These are phyloP conservation scores for Serranus cabrilla DNA, from an alignment of 2,797 vertebrate genomes.

Conservation along the genomic window DNA sequence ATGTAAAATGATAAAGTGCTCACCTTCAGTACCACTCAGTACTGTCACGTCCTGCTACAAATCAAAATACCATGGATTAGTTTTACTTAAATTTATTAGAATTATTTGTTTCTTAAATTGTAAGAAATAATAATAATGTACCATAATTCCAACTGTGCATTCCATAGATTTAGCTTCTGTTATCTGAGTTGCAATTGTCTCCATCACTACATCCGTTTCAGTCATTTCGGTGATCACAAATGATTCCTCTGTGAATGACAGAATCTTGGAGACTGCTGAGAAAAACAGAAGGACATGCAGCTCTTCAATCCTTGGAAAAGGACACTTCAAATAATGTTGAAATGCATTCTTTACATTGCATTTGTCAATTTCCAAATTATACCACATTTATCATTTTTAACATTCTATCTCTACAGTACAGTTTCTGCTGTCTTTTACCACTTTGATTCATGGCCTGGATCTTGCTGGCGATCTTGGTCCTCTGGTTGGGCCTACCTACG, in stretches of 20 bases:
- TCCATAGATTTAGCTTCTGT: constrained; percentile 62
- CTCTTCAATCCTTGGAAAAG: neutral
- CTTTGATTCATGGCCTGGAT: constrained; percentile 76
- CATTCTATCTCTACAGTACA: neutral
- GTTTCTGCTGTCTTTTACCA: constrained; percentile 72
- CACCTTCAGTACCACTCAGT: constrained; percentile 52
- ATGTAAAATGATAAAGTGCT: constrained; percentile 16
- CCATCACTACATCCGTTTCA: constrained; percentile 59
- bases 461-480: constrained; percentile 79
- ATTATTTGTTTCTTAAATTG: neutral
- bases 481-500: constrained; percentile 86
- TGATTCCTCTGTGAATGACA: constrained; percentile 55
- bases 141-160: constrained; percentile 59
- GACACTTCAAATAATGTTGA: neutral
- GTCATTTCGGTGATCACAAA: constrained; percentile 36
- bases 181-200: constrained; percentile 39
- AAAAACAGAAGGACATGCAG: constrained; percentile 6
- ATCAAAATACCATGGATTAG: constrained; percentile 1
- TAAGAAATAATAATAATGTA: constrained; percentile 19
- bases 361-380: neutral
- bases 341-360: neutral
- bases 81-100: neutral
- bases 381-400: neutral
- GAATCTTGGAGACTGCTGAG: constrained; percentile 56
- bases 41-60: constrained; percentile 71